Base-by-base conservation (phyloP, 2,888 invertebrate species). In the Endotricha flammealis region DNA sequence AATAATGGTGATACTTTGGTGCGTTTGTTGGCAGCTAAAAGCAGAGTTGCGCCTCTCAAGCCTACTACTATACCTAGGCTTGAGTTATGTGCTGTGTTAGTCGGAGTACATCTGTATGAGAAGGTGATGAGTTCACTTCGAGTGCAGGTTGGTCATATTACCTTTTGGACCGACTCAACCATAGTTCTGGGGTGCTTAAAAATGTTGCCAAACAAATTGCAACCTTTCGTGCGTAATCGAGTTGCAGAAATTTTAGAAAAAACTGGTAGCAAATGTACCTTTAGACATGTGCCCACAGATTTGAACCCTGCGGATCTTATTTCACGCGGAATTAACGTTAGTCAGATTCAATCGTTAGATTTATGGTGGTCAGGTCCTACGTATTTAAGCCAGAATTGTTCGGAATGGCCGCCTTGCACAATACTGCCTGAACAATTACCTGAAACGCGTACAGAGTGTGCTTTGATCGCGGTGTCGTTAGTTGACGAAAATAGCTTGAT, bases 151-250 rank as follows among this genome's bases (percentile, higher is more conserved):
- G 25, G 4, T 3, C 32, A 22, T 2, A 23, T 10, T 3, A 25
- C 22, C 3, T 55, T 53, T 12, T 63, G 62, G 58, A 51, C 52
- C 0, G 61, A 60, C 27, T 58, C 55, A 2, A 54, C 48, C 0
- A 49, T 57, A 2, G 55, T 58, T 0, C 28, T 59, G 12, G 58
- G 55, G 1, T 61, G 58, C 58, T 27, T 59, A 1, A 38, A 41
- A 12, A 52, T 44, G 43, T 4, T 41, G 4, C 50, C 55, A 6
- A 37, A 10, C 30, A 50, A 46, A 38, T 33, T 58, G 4, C 42
- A 58, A 27, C 38, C 50, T 4, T 62, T 59, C 37, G 54, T 61
- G 1, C 42, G 50, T 0, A 57, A 57, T 31, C 38, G 59, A 6
- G 50, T 52, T 4, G 46, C 42, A 6, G 51, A 57, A 7, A 57